Evolutionary conservation across 2,888 invertebrate genomes (phyloP).

Genomic region (Callosobruchus maculatus): DNA sequence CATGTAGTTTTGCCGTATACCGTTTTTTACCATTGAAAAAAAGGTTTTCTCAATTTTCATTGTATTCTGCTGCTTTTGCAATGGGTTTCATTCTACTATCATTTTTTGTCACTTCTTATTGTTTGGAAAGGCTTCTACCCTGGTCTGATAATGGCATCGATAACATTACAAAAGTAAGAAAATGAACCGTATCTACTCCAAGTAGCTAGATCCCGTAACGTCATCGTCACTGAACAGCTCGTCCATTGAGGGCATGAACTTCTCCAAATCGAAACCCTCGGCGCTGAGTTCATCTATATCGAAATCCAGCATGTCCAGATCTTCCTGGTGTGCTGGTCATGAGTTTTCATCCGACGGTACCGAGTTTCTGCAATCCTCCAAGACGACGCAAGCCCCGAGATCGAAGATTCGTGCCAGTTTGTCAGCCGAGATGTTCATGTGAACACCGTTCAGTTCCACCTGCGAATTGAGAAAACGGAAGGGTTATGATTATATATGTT

Average conservation of each 20-base stretch:
- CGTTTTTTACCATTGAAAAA: too few relatives aligned
- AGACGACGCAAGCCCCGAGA: constrained; percentile 51
- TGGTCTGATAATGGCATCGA: too few relatives aligned
- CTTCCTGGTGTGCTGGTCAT: not conserved
- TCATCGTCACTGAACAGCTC: constrained; percentile 13
- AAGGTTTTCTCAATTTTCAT: too few relatives aligned
- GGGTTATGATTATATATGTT: too few relatives aligned
- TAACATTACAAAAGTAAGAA: too few relatives aligned
- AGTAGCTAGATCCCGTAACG: not conserved
- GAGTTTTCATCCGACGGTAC: not conserved
- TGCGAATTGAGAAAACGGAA: constrained; percentile 44
- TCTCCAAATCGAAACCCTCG: constrained; percentile 30
- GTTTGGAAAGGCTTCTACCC: too few relatives aligned
- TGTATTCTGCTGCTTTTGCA: too few relatives aligned
- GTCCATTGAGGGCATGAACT: constrained; percentile 27
- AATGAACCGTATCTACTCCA: not conserved
- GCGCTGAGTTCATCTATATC: constrained; percentile 25
- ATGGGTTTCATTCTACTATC: too few relatives aligned
- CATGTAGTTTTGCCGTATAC: too few relatives aligned
- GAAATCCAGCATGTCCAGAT: constrained; percentile 17
- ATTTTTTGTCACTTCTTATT: too few relatives aligned
- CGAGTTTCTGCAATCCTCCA: constrained; percentile 43
- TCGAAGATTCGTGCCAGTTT: constrained; percentile 54
- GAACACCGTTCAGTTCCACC: constrained; percentile 54
- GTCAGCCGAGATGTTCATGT: constrained; percentile 51